phyloP scores from a whole-genome alignment of 2,888 invertebrate genomes.

The Copidosoma aretas region DNA sequence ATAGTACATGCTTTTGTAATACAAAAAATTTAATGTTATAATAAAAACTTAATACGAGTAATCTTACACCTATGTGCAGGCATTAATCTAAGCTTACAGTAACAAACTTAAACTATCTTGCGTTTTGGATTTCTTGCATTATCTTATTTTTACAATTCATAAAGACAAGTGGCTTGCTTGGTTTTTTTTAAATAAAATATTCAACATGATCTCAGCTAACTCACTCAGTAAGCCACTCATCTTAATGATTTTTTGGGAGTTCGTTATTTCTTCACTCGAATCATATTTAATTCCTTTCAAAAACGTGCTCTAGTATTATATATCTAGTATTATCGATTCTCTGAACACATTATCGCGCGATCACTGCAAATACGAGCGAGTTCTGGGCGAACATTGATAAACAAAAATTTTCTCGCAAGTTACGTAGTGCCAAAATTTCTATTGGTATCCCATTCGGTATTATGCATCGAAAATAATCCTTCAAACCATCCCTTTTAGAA shows the following conservation, averaged over 20 bases:
- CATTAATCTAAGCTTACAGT: constrained; percentile 27
- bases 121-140: constrained; percentile 10
- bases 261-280: constrained; percentile 17
- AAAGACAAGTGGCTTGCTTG: constrained; percentile 5
- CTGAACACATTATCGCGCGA: too few species aligned
- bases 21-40: constrained; percentile 22
- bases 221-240: constrained; percentile 19
- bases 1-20: constrained; percentile 34
- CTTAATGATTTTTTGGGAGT: constrained; percentile 9
- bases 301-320: too few species aligned
- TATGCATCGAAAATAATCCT: too few species aligned
- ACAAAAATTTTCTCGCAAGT: too few species aligned
- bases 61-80: constrained; percentile 24
- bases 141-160: too few species aligned
- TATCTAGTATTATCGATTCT: too few species aligned
- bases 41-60: constrained; percentile 1
- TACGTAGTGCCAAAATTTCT: too few species aligned
- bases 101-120: constrained; percentile 33
- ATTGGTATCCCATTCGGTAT: too few species aligned
- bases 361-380: too few species aligned
- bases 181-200: constrained; percentile 10
- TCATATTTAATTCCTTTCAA: constrained; percentile 21
- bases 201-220: constrained; percentile 23
- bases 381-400: too few species aligned
- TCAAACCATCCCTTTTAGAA: too few species aligned